Evolutionary conservation across 2,888 invertebrate species (phyloP).

Genomic region (Epinotia brunnichana): DNA sequence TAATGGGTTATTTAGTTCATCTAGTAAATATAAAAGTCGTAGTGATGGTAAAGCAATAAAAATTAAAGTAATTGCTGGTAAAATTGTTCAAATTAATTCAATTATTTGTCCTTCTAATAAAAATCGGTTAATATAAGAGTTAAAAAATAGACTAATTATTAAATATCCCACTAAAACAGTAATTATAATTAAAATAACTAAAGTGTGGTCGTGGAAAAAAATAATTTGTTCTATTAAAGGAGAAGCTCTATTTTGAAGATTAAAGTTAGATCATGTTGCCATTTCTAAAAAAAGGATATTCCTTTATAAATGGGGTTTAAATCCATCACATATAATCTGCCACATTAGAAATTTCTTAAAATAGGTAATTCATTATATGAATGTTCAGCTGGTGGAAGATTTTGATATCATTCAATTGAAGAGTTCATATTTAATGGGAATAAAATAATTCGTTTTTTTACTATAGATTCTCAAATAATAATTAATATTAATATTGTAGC

Average conservation of each 20-base stretch:
- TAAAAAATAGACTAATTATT: slow-evolving; percentile 82
- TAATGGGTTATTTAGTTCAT: slow-evolving; percentile 84
- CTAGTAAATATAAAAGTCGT: slow-evolving; percentile 83
- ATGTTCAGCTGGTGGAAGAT: slow-evolving; percentile 83
- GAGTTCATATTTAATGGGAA: slow-evolving; percentile 78
- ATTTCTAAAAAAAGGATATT: slow-evolving; percentile 85
- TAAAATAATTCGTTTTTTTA: slow-evolving; percentile 78
- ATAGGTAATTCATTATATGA: slow-evolving; percentile 84
- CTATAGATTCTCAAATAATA: slow-evolving; percentile 85
- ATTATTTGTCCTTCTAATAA: slow-evolving; percentile 84
- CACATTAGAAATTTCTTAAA: slow-evolving; percentile 86
- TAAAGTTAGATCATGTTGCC: slow-evolving; percentile 83
- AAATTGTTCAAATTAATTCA: slow-evolving; percentile 86
- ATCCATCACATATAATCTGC: slow-evolving; percentile 83
- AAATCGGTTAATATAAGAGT: slow-evolving; percentile 83
- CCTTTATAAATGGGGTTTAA: slow-evolving; percentile 88
- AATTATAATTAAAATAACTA: slow-evolving; percentile 86
- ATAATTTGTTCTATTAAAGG: slow-evolving; percentile 87
- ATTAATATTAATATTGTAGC: slow-evolving; percentile 84
- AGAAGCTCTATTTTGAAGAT: slow-evolving; percentile 85
- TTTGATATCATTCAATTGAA: slow-evolving; percentile 86
- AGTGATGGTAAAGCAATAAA: slow-evolving; percentile 86
- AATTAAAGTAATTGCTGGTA: slow-evolving; percentile 85
- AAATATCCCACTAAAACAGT: slow-evolving; percentile 84
- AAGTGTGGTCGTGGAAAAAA: slow-evolving; percentile 85